These are phyloP conservation scores for Pheosia gnoma DNA, from an alignment of 2,888 invertebrate genomes.

Conservation along the genomic window DNA sequence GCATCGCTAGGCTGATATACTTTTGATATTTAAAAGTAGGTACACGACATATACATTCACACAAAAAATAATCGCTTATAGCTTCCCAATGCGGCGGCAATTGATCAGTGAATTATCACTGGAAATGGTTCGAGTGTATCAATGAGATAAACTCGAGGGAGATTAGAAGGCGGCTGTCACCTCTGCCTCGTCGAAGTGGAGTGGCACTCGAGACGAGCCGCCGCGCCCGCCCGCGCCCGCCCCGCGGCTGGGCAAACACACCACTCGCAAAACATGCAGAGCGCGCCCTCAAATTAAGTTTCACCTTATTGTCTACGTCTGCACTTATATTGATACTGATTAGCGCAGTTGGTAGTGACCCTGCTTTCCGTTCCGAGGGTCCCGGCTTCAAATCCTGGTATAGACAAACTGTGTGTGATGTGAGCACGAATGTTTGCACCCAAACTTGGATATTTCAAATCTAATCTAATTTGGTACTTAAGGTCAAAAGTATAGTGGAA, in stretches of 20 bases:
- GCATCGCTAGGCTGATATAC: no score
- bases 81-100: conserved; percentile 31
- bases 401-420: no score
- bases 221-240: conserved; percentile 50
- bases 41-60: background rate
- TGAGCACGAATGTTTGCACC: no score
- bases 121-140: conserved; percentile 52
- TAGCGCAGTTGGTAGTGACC: conserved; percentile 26
- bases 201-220: conserved; percentile 72
- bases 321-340: conserved; percentile 28
- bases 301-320: conserved; percentile 31
- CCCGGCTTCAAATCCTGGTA: no score
- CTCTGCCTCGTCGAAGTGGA: conserved; percentile 60
- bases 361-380: no score
- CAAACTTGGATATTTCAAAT: no score
- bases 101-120: conserved; percentile 44
- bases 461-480: no score
- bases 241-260: conserved; percentile 69
- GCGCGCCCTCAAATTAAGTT: conserved; percentile 48
- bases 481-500: no score
- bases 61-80: background rate
- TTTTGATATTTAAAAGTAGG: no score
- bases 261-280: conserved; percentile 68
- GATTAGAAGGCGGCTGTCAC: conserved; percentile 77
- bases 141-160: conserved; percentile 64